Percentiles rank a stretch among this genome's conserved stretches.
Evolutionary conservation across 2,113 vertebrate species (phyloP).

Genomic region (Synchiropus splendidus): DNA sequence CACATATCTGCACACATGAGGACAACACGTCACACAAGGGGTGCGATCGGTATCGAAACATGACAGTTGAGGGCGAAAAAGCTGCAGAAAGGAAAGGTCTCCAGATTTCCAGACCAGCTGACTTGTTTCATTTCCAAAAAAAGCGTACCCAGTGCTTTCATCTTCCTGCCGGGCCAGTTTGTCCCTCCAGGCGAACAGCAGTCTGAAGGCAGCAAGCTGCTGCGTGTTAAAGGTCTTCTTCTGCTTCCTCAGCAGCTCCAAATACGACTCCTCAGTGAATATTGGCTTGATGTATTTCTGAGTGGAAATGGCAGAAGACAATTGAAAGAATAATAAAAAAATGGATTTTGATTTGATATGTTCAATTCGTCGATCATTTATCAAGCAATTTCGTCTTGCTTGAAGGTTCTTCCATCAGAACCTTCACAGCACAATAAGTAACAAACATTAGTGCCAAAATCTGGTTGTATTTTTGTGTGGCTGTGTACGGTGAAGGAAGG

Average conservation of each 20-base stretch:
- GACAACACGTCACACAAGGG: neutral
- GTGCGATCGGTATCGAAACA: too few relatives aligned
- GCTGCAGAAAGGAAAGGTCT: conserved; percentile 4
- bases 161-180: conserved; percentile 84
- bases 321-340: conserved; percentile 8
- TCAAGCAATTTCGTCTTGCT: too few relatives aligned
- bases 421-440: too few relatives aligned
- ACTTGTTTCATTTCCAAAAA: conserved; percentile 22
- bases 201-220: conserved; percentile 83
- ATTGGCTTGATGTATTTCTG: conserved; percentile 92
- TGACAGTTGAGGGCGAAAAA: neutral
- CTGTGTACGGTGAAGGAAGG: too few relatives aligned
- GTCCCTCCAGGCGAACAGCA: conserved; percentile 90
- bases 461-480: too few relatives aligned
- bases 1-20: conserved; percentile 69
- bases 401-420: too few relatives aligned
- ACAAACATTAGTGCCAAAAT: too few relatives aligned
- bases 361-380: too few relatives aligned
- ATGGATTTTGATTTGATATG: too few relatives aligned
- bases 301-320: neutral
- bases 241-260: conserved; percentile 85
- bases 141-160: conserved; percentile 85
- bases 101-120: conserved; percentile 10
- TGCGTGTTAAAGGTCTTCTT: conserved; percentile 87
- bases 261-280: conserved; percentile 88